phyloP scores from a whole-genome alignment of 2,113 vertebrate genomes.

The Sphaerodactylus townsendi region DNA sequence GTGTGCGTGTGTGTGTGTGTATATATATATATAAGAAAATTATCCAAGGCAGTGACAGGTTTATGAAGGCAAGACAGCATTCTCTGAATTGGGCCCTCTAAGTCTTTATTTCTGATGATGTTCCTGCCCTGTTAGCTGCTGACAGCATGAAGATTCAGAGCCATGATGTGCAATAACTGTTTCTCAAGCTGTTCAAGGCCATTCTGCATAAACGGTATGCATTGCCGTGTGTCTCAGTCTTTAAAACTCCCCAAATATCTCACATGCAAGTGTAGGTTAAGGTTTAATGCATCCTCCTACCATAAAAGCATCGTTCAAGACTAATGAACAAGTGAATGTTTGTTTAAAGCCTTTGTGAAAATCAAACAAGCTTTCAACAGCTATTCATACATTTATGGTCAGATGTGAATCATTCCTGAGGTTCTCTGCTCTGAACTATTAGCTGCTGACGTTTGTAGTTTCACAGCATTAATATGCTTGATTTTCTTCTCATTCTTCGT shows the following conservation, averaged over 20 bases:
- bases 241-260: slow-evolving; percentile 69
- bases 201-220: slow-evolving; percentile 57
- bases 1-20: slow-evolving; percentile 38
- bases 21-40: slow-evolving; percentile 41
- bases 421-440: slow-evolving; percentile 67
- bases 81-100: slow-evolving; percentile 38
- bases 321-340: slow-evolving; percentile 80
- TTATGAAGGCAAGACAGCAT: slow-evolving; percentile 50
- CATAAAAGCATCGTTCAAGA: slow-evolving; percentile 76
- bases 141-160: slow-evolving; percentile 70
- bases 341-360: slow-evolving; percentile 78
- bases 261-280: slow-evolving; percentile 67
- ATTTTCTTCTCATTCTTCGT: slow-evolving; percentile 21
- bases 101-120: slow-evolving; percentile 62
- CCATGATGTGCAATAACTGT: slow-evolving; percentile 69
- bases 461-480: slow-evolving; percentile 55
- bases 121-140: slow-evolving; percentile 43
- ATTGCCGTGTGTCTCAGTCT: slow-evolving; percentile 72
- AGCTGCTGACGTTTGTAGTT: slow-evolving; percentile 61
- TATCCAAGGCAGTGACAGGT: slow-evolving; percentile 52
- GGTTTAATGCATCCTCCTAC: slow-evolving; percentile 76
- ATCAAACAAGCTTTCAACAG: slow-evolving; percentile 80
- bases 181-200: slow-evolving; percentile 75
- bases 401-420: slow-evolving; percentile 72
- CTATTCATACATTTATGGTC: slow-evolving; percentile 74